phyloP scores from a whole-genome alignment of 1,140 invertebrate species.

The Drosophila saltans region DNA sequence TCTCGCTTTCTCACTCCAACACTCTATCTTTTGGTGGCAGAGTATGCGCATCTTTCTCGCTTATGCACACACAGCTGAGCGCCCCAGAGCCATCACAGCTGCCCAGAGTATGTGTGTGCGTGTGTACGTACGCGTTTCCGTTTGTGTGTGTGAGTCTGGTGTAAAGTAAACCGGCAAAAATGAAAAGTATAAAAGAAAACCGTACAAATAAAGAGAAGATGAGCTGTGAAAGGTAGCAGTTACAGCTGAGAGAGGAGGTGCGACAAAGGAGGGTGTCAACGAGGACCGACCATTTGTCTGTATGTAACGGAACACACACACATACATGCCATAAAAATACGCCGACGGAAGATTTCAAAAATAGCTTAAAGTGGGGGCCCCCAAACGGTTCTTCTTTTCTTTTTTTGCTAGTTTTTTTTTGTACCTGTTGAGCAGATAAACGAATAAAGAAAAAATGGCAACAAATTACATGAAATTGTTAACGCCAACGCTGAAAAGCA shows the following conservation, averaged over 20 bases:
- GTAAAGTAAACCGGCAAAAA: conserved; percentile 70
- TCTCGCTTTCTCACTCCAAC: conserved; percentile 23
- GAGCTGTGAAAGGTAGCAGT: conserved; percentile 57
- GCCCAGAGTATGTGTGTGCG: conserved; percentile 31
- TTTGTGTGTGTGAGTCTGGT: background rate
- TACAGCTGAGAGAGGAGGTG: conserved; percentile 16
- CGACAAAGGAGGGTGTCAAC: background rate
- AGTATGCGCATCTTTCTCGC: conserved; percentile 37
- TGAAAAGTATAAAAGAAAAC: conserved; percentile 45
- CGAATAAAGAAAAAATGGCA: conserved; percentile 50
- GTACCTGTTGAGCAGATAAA: conserved; percentile 76
- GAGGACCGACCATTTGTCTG: conserved; percentile 23
- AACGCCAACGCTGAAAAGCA: conserved; percentile 30
- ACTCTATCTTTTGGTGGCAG: background rate
- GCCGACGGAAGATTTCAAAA: conserved; percentile 47
- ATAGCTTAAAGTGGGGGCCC: conserved; percentile 35
- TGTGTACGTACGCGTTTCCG: background rate
- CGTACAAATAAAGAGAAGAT: conserved; percentile 52
- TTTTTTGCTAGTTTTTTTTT: conserved; percentile 25
- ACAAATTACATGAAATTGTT: conserved; percentile 32
- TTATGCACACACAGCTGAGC: conserved; percentile 75
- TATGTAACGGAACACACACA: conserved; percentile 44
- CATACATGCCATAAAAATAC: conserved; percentile 12
- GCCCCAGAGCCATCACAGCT: conserved; percentile 59
- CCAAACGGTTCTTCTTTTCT: conserved; percentile 16